These are phyloP conservation scores for Cyanoderma ruficeps DNA, from an alignment of 2,113 vertebrate genomes.

Conservation along the genomic window DNA sequence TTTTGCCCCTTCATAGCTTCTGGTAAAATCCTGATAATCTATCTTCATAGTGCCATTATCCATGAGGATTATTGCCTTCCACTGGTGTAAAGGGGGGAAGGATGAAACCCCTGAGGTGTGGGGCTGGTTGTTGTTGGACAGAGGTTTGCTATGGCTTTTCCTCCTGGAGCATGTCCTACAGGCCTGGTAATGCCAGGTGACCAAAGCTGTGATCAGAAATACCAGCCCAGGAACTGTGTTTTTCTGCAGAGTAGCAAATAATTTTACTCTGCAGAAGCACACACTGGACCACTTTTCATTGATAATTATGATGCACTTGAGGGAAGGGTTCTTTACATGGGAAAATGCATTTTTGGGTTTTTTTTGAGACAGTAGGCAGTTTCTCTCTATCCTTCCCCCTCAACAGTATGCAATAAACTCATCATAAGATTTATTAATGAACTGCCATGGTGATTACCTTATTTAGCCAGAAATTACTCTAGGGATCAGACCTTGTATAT, in stretches of 20 bases:
- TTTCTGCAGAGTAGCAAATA: neutral
- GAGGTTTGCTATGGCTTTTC: neutral
- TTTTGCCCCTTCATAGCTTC: neutral
- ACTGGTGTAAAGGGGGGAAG: neutral
- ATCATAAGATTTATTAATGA: constrained; percentile 12
- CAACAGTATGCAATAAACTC: neutral
- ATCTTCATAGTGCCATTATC: neutral
- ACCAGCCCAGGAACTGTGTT: neutral
- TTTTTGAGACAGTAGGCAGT: neutral
- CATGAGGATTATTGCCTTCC: neutral
- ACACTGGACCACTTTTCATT: neutral
- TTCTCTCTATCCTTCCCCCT: neutral
- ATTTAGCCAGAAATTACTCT: neutral
- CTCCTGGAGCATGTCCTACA: neutral
- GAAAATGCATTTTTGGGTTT: neutral
- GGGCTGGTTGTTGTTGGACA: neutral
- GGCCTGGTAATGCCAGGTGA: neutral
- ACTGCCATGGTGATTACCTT: neutral
- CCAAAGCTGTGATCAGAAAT: neutral
- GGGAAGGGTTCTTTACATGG: neutral
- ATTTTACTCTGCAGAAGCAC: neutral
- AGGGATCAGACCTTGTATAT: neutral
- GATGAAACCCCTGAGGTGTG: neutral
- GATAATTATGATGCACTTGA: neutral
- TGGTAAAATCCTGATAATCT: neutral